Base-by-base conservation (phyloP, 2,888 invertebrate species). In the Amphipoea oculea region DNA sequence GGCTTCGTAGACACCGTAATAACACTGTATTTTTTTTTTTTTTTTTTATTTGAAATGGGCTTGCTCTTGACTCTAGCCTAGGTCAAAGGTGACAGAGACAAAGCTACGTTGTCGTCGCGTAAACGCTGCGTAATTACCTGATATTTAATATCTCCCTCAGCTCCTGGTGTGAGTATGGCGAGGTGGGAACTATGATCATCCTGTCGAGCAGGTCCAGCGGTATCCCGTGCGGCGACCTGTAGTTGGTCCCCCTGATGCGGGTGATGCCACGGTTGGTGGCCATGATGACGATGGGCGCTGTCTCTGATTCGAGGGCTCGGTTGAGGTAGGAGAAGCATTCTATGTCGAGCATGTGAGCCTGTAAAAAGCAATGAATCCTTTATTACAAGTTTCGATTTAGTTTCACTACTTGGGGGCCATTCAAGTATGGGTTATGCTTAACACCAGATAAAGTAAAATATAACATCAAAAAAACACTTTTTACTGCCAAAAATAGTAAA, bases 301-400 rank as follows among this genome's bases (percentile, higher is more conserved):
- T 99, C 91, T 99, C 99, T 68, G 99, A 99, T 93, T 99, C 99
- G 48, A 99, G 96, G 0, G 99, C 99, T 9, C 99, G 98, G 96
- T 99, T 99, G 12, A 99, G 97, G 95, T 98, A 99, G 0, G 99
- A 99, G 96, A 99, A 99, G 93, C 99, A 99, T 94, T 99, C 99
- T 67, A 99, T 99, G 94, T 99, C 99, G 87, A 99, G 96, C 99
- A 99, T 99, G 94, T 99, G 99, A 0, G 99, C 98, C 97, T 97
- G 94, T 12, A 2, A 40, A 40, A 57, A 54, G 17, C 2, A 51
- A 51, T 17, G 1, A 17, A 51, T 17, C 17, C 5, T 51, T 51
- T 20, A 51, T 51, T 51, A 51, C 51, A 51, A 5, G 51, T 29
- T 29, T 29, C 29, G 29, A 29, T 29, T 29, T 1, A 29, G 29